A percentile compares a stretch with the other conserved stretches of the same genome.
These are phyloP conservation scores for Gallinago media DNA, from an alignment of 2,113 vertebrate species.

Conservation along the genomic window DNA sequence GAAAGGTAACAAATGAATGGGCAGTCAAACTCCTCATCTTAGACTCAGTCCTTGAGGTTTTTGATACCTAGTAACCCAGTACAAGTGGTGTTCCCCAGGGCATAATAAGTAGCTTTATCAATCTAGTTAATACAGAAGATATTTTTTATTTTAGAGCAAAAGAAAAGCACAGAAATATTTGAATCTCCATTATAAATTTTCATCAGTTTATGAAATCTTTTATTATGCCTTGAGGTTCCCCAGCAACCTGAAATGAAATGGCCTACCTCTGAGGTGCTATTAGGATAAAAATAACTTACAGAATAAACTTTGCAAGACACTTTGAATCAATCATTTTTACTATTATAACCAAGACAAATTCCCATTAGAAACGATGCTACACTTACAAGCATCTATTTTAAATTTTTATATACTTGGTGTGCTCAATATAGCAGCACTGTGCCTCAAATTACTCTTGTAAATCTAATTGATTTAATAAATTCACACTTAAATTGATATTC, in stretches of 20 bases:
- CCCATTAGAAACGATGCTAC: constrained; percentile 40
- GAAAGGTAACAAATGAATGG: not conserved
- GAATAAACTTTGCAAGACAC: constrained; percentile 30
- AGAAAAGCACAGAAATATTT: constrained; percentile 9
- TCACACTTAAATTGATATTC: constrained; percentile 60
- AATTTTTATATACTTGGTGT: constrained; percentile 62
- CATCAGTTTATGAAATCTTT: constrained; percentile 36
- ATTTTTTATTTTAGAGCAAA: not conserved
- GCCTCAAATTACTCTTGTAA: constrained; percentile 57
- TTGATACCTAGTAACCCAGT: not conserved
- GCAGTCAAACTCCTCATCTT: not conserved
- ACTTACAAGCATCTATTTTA: constrained; percentile 51
- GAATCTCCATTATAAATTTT: constrained; percentile 21
- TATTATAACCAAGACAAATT: constrained; percentile 54
- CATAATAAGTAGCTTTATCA: not conserved
- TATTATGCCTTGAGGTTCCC: constrained; percentile 19
- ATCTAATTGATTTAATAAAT: constrained; percentile 67
- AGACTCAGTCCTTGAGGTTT: not conserved
- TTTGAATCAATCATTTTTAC: constrained; percentile 62
- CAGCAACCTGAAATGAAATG: constrained; percentile 36
- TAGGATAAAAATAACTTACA: constrained; percentile 60
- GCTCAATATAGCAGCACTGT: not conserved
- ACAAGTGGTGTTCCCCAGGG: not conserved
- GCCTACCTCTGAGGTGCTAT: constrained; percentile 41
- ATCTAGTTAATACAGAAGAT: not conserved